These are phyloP conservation scores for Diadumene lineata DNA, from an alignment of 92 coral and sea anemone genomes.

Conservation along the genomic window DNA sequence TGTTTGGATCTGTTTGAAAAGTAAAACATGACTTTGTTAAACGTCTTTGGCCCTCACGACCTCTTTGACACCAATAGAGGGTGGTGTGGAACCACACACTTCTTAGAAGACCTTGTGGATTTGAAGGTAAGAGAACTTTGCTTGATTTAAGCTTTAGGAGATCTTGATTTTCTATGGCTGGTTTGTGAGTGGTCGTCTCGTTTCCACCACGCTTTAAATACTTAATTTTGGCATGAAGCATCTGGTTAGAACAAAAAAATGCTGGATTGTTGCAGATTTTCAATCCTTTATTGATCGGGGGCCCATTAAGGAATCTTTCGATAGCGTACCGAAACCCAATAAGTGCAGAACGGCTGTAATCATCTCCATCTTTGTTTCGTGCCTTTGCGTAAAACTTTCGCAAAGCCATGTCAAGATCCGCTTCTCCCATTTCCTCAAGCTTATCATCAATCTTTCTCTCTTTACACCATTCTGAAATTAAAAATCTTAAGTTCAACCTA, in stretches of 20 bases:
- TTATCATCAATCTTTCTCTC: constrained; percentile 12
- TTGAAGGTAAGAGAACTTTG: no score
- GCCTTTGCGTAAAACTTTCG: constrained; percentile 43
- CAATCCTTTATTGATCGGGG: constrained; percentile 41
- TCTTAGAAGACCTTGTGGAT: not conserved
- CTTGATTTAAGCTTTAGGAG: constrained; percentile 32
- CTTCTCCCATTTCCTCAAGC: constrained; percentile 11
- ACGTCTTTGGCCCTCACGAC: not conserved
- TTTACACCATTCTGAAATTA: constrained; percentile 38
- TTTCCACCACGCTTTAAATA: constrained; percentile 16
- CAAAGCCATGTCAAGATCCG: constrained; percentile 24
- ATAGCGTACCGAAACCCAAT: constrained; percentile 34
- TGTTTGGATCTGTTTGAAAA: no score
- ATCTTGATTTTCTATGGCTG: constrained; percentile 18
- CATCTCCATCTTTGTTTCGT: constrained; percentile 36
- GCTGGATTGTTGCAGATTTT: constrained; percentile 31
- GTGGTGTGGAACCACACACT: not conserved
- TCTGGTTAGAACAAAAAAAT: constrained; percentile 28
- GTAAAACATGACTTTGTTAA: no score
- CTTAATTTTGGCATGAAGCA: constrained; percentile 38
- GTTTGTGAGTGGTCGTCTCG: constrained; percentile 29
- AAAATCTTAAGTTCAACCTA: no score
- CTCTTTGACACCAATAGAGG: not conserved
- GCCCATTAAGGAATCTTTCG: constrained; percentile 24
- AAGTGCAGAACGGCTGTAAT: constrained; percentile 18